Conservation (phyloP, 2,888 invertebrate genomes). For the Diadromus collaris region DNA sequence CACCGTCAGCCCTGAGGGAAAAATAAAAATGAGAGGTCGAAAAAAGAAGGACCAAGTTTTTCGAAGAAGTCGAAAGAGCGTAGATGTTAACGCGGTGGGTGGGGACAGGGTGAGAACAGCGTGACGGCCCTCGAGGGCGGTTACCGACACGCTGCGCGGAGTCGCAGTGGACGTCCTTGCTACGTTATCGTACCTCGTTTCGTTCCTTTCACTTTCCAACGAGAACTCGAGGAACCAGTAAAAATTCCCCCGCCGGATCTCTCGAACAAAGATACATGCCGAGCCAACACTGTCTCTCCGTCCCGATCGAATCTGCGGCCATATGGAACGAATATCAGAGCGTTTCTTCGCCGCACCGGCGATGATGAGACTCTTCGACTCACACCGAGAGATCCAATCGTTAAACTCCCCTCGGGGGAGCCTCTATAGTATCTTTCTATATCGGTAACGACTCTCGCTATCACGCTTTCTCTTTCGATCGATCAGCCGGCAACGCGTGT, state of each 20-base stretch:
- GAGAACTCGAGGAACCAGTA: slow-evolving; percentile 75
- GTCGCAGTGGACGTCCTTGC: slow-evolving; percentile 79
- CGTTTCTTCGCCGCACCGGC: slow-evolving; percentile 3
- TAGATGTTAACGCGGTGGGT: slow-evolving; percentile 29
- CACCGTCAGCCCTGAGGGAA: slow-evolving; percentile 41
- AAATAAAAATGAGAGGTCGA: slow-evolving; percentile 18
- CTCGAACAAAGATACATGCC: slow-evolving; percentile 63
- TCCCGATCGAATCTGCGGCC: slow-evolving; percentile 57
- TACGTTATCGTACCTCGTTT: slow-evolving; percentile 76
- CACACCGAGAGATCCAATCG: not conserved
- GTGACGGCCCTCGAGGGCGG: slow-evolving; percentile 76
- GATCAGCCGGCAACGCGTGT: slow-evolving; percentile 20
- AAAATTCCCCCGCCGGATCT: slow-evolving; percentile 51
- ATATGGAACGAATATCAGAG: slow-evolving; percentile 58
- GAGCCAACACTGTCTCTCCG: slow-evolving; percentile 40
- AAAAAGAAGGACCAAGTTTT: slow-evolving; percentile 2
- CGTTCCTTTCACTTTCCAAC: slow-evolving; percentile 79
- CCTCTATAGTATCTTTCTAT: not conserved
- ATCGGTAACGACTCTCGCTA: slow-evolving; percentile 5
- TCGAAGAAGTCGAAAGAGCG: slow-evolving; percentile 35
- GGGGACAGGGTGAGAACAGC: slow-evolving; percentile 59
- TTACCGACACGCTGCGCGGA: slow-evolving; percentile 72
- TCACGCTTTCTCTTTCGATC: slow-evolving; percentile 51
- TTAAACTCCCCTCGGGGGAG: not conserved
- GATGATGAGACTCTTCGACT: slow-evolving; percentile 5